These are phyloP conservation scores for Poeciliopsis prolifica DNA, from an alignment of 2,113 vertebrate species.

Conservation along the genomic window DNA sequence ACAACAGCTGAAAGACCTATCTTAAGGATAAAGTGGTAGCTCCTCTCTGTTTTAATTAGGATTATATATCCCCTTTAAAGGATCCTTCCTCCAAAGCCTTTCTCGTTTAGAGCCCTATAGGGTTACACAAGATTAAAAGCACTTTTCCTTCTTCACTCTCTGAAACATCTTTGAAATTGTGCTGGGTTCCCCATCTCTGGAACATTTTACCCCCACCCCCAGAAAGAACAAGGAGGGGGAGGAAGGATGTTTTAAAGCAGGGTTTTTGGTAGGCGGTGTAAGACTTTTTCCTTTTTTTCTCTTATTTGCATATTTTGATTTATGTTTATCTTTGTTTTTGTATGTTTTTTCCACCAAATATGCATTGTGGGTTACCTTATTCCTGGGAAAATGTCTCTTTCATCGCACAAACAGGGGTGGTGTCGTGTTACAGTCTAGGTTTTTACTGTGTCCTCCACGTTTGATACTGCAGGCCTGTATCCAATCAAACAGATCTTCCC, in stretches of 20 bases:
- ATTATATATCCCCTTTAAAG: slow-evolving; percentile 77
- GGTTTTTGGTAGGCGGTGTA: slow-evolving; percentile 36
- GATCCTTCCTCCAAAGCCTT: slow-evolving; percentile 63
- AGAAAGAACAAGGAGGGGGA: slow-evolving; percentile 47
- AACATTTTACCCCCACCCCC: slow-evolving; percentile 69
- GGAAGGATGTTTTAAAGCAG: slow-evolving; percentile 21
- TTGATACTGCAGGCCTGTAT: slow-evolving; percentile 73
- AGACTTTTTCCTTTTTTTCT: slow-evolving; percentile 15
- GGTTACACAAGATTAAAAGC: slow-evolving; percentile 79
- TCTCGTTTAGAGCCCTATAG: slow-evolving; percentile 74
- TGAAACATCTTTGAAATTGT: slow-evolving; percentile 78
- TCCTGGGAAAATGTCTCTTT: slow-evolving; percentile 66
- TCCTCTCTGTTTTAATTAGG: slow-evolving; percentile 77
- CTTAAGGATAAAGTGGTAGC: slow-evolving; percentile 63
- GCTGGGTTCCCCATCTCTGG: slow-evolving; percentile 70
- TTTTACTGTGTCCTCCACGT: slow-evolving; percentile 56
- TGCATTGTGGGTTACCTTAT: slow-evolving; percentile 37
- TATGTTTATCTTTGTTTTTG: slow-evolving; percentile 44
- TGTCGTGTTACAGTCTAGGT: slow-evolving; percentile 52
- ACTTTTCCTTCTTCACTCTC: slow-evolving; percentile 74
- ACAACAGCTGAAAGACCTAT: slow-evolving; percentile 37
- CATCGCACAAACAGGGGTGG: slow-evolving; percentile 51
- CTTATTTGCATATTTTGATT: not conserved
- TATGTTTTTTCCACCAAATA: slow-evolving; percentile 47
- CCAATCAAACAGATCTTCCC: slow-evolving; percentile 78